phyloP scores from a whole-genome alignment of 2,797 vertebrate genomes.

The Cossypha niveicapilla region DNA sequence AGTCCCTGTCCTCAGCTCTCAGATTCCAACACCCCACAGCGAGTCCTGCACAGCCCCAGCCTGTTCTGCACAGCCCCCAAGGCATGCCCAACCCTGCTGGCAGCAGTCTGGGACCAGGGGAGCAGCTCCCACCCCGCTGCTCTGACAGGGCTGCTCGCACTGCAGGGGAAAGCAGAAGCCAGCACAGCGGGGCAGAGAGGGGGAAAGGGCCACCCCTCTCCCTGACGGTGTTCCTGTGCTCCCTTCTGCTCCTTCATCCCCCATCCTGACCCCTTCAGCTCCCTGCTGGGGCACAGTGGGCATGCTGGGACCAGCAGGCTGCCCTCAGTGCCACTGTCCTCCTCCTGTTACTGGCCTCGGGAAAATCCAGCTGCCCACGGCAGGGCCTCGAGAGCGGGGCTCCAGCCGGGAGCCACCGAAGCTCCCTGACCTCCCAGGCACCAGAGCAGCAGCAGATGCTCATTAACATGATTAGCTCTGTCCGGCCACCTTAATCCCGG shows the following conservation, averaged over 20 bases:
- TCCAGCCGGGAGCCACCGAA: background rate
- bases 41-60: background rate
- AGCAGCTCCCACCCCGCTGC: fast-evolving
- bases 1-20: background rate
- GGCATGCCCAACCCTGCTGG: background rate
- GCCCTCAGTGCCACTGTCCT: background rate
- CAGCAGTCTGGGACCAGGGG: fast-evolving
- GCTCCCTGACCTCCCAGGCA: background rate
- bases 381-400: fast-evolving
- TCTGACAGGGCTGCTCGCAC: background rate
- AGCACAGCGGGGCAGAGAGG: background rate
- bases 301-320: background rate
- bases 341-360: background rate
- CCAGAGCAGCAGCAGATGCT: background rate
- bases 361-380: background rate
- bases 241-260: background rate
- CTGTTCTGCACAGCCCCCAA: background rate
- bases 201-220: background rate
- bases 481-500: background rate
- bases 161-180: background rate
- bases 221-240: background rate
- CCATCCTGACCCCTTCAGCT: fast-evolving
- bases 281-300: background rate
- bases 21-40: fast-evolving
- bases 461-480: background rate